phyloP scores from a whole-genome alignment of 1,140 invertebrate genomes.

The Carposina sasakii region DNA sequence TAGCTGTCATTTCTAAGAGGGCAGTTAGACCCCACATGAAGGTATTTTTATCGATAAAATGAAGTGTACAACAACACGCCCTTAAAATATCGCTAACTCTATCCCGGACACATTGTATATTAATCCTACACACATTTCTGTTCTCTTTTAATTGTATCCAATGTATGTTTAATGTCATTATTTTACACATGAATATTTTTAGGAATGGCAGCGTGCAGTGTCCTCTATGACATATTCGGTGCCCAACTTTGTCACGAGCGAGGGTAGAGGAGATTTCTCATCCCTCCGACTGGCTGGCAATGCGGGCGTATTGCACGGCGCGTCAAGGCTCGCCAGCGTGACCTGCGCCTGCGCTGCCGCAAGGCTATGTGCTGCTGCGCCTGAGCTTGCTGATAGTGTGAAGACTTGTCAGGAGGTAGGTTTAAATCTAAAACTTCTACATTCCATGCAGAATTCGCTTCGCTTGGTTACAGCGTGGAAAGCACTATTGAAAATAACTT shows the following conservation, averaged over 20 bases:
- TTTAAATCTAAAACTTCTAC: not conserved
- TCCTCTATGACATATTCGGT: constrained; percentile 35
- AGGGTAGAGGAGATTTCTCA: constrained; percentile 8
- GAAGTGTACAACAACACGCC: too few relatives aligned
- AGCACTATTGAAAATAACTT: constrained; percentile 2
- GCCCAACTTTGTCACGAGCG: constrained; percentile 2
- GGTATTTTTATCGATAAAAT: too few relatives aligned
- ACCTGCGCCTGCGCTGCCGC: constrained; percentile 61
- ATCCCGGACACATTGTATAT: too few relatives aligned
- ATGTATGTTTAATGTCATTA: too few relatives aligned
- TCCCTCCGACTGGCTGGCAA: constrained; percentile 33
- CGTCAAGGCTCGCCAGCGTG: constrained; percentile 53
- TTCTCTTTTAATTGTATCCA: too few relatives aligned
- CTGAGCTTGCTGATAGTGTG: constrained; percentile 40
- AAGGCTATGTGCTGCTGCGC: constrained; percentile 40
- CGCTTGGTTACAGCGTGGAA: too few relatives aligned
- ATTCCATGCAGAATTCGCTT: too few relatives aligned
- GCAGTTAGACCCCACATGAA: too few relatives aligned
- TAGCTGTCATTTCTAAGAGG: too few relatives aligned
- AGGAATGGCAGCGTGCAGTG: constrained; percentile 55
- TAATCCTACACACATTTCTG: too few relatives aligned
- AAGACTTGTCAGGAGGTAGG: constrained; percentile 52
- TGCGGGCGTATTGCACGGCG: constrained; percentile 52
- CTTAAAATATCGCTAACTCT: too few relatives aligned
- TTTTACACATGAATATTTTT: too few relatives aligned